These are phyloP conservation scores for Drosophila neonasuta DNA, from an alignment of 2,888 invertebrate genomes.

Conservation along the genomic window DNA sequence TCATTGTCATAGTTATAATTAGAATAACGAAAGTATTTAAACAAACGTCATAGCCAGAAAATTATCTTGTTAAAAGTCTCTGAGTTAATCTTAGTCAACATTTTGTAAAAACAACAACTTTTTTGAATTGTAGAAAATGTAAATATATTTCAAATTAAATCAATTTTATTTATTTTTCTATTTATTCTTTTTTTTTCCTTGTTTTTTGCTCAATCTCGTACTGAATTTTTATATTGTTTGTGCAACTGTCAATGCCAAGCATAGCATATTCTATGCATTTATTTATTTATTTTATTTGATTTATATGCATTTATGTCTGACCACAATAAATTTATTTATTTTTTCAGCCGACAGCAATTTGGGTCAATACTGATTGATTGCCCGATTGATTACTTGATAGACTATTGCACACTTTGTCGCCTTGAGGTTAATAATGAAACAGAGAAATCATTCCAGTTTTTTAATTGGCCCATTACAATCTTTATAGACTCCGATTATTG, in stretches of 20 bases:
- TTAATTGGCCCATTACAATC: conserved; percentile 1
- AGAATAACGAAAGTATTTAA: no score
- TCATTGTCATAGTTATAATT: no score
- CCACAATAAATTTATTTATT: conserved; percentile 41
- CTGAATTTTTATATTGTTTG: conserved; percentile 28
- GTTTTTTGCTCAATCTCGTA: neutral
- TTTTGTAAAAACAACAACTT: neutral
- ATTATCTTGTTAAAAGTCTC: no score
- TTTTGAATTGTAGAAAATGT: neutral
- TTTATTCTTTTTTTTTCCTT: neutral
- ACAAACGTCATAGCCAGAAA: no score
- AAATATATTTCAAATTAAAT: conserved; percentile 5
- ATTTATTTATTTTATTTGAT: conserved; percentile 34
- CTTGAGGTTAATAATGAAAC: conserved; percentile 7
- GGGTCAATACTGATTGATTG: conserved; percentile 59
- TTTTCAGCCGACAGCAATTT: conserved; percentile 39
- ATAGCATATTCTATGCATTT: conserved; percentile 38
- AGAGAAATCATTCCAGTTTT: neutral
- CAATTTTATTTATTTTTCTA: conserved; percentile 1
- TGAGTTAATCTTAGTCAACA: neutral
- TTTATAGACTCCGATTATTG: neutral
- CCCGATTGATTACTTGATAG: conserved; percentile 24
- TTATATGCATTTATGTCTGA: conserved; percentile 46
- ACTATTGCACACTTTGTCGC: conserved; percentile 32
- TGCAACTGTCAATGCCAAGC: conserved; percentile 30